phyloP scores from a whole-genome alignment of 1,140 invertebrate species.

The Drosophila hydei region DNA sequence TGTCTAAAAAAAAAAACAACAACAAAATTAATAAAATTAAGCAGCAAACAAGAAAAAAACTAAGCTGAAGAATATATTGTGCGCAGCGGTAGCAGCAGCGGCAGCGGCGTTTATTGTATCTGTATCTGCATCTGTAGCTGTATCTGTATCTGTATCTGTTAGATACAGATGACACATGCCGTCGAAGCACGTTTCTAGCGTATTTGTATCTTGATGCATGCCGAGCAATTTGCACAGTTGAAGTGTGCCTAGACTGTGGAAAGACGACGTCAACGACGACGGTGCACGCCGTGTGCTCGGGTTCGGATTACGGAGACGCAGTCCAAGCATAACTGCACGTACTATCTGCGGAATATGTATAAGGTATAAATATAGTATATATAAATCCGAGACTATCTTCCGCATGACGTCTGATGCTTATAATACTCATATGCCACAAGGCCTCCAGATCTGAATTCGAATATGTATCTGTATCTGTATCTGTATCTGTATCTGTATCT shows the following conservation, averaged over 20 bases:
- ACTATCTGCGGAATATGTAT: conserved; percentile 49
- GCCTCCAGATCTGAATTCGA: not conserved
- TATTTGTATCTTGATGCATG: conserved; percentile 62
- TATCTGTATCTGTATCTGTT: conserved; percentile 49
- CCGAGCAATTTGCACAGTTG: conserved; percentile 75
- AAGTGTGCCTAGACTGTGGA: conserved; percentile 80
- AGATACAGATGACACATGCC: conserved; percentile 75
- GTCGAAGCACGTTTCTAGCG: conserved; percentile 69
- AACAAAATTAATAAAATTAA: conserved; percentile 49
- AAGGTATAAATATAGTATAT: conserved; percentile 27
- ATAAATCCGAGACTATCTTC: conserved; percentile 59
- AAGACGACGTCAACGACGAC: conserved; percentile 65
- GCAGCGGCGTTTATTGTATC: conserved; percentile 25
- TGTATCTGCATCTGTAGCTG: conserved; percentile 9
- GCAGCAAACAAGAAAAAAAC: conserved; percentile 5
- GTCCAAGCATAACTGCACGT: conserved; percentile 79
- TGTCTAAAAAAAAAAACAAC: conserved; percentile 54
- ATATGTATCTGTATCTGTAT: not conserved
- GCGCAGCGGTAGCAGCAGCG: conserved; percentile 1
- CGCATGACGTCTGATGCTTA: conserved; percentile 63
- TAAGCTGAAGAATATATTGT: conserved; percentile 21
- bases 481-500: conserved; percentile 5
- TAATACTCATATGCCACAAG: conserved; percentile 2
- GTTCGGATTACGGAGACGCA: conserved; percentile 63
- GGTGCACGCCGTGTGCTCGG: conserved; percentile 47